Evolutionary conservation across 2,797 vertebrate species (phyloP), one percentile per base, ranked within the genome.

Genomic region (Bryconaethiops microstoma): DNA sequence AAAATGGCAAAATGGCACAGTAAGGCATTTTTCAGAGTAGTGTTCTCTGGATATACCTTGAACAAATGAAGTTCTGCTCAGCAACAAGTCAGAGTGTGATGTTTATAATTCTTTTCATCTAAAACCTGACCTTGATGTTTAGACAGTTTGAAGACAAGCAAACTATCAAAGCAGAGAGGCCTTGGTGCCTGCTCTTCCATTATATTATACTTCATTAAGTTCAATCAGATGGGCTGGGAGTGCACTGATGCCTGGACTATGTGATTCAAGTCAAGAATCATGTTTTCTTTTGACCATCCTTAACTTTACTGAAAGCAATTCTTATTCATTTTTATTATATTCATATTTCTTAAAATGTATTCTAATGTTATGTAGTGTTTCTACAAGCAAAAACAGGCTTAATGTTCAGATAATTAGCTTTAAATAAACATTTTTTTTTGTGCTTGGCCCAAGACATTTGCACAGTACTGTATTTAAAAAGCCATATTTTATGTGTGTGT

Each of bases 311-410:
- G 6, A 57, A 21, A 62, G 12, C 14, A 63, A 25, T 12, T 25
- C 23, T 57, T 21, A 7, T 21, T n/a, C 7, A 7, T 21, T 25
- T n/a, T 57, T n/a, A 57, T 8, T 60, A 21, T 9, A 23, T 23
- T 60, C 23, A n/a, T 45, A 6, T 5, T 12, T 45, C 4, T 12
- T 68, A 0, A 68, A n/a, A 68, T 45, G 0, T 42, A 68, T 42
- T 45, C 39, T 45, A 68, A 68, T 68, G 7, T 68, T 68, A 68
- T 68, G 40, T 68, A 21, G 40, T 68, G 65, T 68, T 65, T 64
- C 17, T 45, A 68, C 9, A 45, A 65, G 7, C 6, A 2, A 65
- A 65, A 17, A 68, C 40, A 45, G 7, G 19, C 9, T 13, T 68
- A 42, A 67, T 67, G 16, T 10, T 17, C 39, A 68, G 40, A 68